A percentile compares a stretch with the other conserved stretches of the same genome.
Conservation (phyloP, 2,797 vertebrate species). For the Chiloscyllium punctatum region DNA sequence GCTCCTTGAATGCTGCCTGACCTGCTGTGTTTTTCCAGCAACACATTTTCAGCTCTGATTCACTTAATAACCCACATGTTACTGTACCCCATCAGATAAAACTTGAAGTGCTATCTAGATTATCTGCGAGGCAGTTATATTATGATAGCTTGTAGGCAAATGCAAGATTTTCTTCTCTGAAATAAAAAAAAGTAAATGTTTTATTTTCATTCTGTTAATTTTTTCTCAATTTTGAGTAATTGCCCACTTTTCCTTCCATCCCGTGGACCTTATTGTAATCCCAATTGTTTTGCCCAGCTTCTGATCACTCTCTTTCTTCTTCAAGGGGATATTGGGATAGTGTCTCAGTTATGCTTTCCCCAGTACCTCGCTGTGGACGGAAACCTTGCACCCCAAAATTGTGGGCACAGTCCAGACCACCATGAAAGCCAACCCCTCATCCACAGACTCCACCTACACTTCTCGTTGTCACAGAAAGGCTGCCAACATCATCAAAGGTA, state of each 20-base stretch:
- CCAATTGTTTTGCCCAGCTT: background rate
- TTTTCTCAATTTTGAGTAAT: background rate
- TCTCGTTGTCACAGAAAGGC: too few species aligned
- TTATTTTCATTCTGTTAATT: background rate
- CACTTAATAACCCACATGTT: background rate
- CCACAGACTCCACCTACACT: too few species aligned
- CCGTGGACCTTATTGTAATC: background rate
- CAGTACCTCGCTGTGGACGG: background rate
- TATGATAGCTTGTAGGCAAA: background rate
- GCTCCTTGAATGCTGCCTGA: too few species aligned
- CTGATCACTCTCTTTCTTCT: background rate
- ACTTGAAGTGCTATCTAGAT: background rate
- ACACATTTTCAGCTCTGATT: too few species aligned
- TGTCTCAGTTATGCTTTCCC: background rate
- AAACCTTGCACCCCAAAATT: background rate
- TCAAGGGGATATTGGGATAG: background rate
- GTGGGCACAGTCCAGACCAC: background rate
- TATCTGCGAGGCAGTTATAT: background rate
- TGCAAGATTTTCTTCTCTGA: background rate
- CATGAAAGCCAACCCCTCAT: too few species aligned
- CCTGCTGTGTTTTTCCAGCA: too few species aligned
- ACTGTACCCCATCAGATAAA: background rate
- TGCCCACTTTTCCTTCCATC: background rate
- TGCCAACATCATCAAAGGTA: too few species aligned
- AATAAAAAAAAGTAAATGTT: background rate